Percentiles rank a stretch among this genome's conserved stretches.
These are phyloP conservation scores for Ladona fulva DNA, from an alignment of 1,140 invertebrate species.

Conservation along the genomic window DNA sequence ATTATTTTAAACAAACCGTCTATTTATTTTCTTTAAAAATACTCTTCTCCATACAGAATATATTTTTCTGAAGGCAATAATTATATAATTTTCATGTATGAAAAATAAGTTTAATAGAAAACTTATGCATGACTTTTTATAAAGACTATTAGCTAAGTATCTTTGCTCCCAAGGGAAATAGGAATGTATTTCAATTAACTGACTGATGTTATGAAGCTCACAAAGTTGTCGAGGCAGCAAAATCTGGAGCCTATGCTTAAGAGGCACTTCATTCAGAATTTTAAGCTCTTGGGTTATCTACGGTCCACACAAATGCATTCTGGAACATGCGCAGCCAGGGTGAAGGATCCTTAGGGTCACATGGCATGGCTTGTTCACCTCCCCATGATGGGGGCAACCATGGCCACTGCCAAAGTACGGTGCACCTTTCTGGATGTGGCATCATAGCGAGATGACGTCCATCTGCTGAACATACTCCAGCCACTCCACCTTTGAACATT, in stretches of 20 bases:
- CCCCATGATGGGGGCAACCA: slow-evolving; percentile 48
- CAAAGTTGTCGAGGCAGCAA: too few relatives aligned
- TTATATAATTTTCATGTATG: too few relatives aligned
- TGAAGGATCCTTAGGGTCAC: slow-evolving; percentile 43
- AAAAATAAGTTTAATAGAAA: too few relatives aligned
- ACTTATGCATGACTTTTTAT: too few relatives aligned
- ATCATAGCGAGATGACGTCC: slow-evolving; percentile 94
- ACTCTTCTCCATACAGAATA: too few relatives aligned
- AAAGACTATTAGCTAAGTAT: too few relatives aligned
- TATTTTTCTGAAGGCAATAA: too few relatives aligned
- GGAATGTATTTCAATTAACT: too few relatives aligned
- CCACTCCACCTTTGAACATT: slow-evolving; percentile 64
- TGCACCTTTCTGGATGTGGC: slow-evolving; percentile 94
- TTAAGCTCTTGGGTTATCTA: not conserved
- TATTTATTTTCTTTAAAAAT: not conserved
- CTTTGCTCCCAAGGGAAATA: too few relatives aligned
- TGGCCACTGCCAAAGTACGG: slow-evolving; percentile 77
- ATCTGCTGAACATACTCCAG: slow-evolving; percentile 77
- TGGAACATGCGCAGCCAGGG: slow-evolving; percentile 89
- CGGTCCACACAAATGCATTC: slow-evolving; percentile 79
- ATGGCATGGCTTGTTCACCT: slow-evolving; percentile 30
- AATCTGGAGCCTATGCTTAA: too few relatives aligned
- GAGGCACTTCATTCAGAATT: not conserved
- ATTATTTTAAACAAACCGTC: not conserved
- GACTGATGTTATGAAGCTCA: too few relatives aligned